A percentile compares a stretch with the other conserved stretches of the same genome.
These are phyloP conservation scores for Albula glossodonta DNA, from an alignment of 2,113 vertebrate genomes.

Conservation along the genomic window DNA sequence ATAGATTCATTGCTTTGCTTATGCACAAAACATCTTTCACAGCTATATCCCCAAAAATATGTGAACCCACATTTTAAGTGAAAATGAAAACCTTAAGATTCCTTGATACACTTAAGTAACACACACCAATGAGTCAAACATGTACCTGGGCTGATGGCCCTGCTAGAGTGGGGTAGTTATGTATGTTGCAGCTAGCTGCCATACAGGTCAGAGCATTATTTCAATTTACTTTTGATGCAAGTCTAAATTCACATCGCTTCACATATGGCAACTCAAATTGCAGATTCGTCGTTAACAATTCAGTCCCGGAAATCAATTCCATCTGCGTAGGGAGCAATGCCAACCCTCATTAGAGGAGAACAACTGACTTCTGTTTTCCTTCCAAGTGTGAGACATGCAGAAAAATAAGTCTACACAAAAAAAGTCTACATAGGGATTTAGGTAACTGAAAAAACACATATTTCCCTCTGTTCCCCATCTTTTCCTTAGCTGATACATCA, in stretches of 20 bases:
- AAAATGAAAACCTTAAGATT: too few relatives aligned
- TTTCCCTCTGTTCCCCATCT: neutral
- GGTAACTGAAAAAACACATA: neutral
- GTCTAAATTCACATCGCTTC: neutral
- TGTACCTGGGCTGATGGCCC: neutral
- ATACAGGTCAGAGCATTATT: neutral
- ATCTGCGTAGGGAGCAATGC: neutral
- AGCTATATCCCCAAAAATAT: neutral
- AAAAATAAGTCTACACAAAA: too few relatives aligned
- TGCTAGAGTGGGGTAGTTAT: neutral
- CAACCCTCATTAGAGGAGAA: neutral
- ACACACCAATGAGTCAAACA: neutral
- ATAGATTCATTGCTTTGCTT: too few relatives aligned
- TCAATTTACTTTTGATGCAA: neutral
- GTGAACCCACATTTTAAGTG: neutral
- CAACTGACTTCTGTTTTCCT: neutral
- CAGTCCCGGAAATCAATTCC: neutral
- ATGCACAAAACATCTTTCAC: neutral
- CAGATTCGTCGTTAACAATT: neutral
- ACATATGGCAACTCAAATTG: neutral
- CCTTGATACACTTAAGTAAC: too few relatives aligned
- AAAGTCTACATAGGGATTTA: neutral
- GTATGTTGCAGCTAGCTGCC: neutral
- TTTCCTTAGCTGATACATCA: neutral
- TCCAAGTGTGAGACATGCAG: neutral